These are phyloP conservation scores for Scolopax mira DNA, from an alignment of 2,113 vertebrate genomes.

Conservation along the genomic window DNA sequence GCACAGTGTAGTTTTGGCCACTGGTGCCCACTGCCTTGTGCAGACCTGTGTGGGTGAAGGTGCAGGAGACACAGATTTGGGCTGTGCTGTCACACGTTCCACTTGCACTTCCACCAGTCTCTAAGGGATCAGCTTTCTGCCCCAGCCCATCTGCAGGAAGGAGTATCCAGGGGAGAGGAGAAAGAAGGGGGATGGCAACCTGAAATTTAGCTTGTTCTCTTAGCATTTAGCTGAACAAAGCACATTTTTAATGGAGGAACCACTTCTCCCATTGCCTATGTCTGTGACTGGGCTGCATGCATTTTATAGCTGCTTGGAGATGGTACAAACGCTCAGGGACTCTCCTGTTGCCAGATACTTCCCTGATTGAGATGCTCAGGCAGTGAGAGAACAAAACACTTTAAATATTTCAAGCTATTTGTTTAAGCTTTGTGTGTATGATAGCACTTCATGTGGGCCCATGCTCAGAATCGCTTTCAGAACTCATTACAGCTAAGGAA, in stretches of 20 bases:
- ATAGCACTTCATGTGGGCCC: background rate
- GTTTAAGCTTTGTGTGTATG: background rate
- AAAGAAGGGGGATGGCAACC: background rate
- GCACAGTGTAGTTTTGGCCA: rapidly evolving
- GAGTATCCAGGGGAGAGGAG: background rate
- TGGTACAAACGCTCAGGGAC: background rate
- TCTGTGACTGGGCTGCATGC: background rate
- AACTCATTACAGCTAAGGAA: background rate
- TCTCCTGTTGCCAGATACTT: background rate
- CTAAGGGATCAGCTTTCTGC: background rate
- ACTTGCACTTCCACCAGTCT: rapidly evolving
- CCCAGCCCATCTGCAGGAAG: background rate
- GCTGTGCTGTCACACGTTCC: rapidly evolving
- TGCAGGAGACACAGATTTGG: background rate
- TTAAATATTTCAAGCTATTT: background rate
- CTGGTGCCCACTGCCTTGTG: background rate
- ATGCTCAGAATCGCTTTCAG: background rate
- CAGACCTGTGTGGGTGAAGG: rapidly evolving
- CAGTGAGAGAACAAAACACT: background rate
- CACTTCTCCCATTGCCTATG: background rate
- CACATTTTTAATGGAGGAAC: background rate
- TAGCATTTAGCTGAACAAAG: background rate
- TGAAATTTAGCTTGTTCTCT: background rate
- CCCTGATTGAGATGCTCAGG: background rate
- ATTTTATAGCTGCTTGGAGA: background rate